Evolutionary conservation across 1,140 invertebrate genomes (phyloP).

Genomic region (Drosophila parvula): DNA sequence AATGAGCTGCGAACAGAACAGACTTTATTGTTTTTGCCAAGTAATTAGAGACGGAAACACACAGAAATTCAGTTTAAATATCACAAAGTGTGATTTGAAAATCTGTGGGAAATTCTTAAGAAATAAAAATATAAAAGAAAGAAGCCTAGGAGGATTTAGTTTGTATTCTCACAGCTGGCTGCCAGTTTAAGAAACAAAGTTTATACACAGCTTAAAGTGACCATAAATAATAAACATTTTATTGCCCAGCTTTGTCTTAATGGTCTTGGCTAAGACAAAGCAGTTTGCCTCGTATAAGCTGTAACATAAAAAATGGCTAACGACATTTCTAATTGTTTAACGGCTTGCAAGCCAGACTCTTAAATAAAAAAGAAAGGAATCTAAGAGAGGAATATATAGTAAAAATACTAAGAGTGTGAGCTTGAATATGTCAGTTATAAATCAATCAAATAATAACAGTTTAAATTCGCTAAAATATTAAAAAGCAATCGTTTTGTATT

Average conservation of each 20-base stretch:
- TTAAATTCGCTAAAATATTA: neutral
- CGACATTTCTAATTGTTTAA: constrained; percentile 17
- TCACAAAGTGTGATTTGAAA: neutral
- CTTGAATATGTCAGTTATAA: neutral
- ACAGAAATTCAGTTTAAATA: neutral
- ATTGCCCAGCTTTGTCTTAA: constrained; percentile 22
- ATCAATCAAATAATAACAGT: neutral
- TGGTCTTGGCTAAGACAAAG: neutral
- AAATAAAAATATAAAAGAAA: constrained; percentile 6
- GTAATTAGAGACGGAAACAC: constrained; percentile 30
- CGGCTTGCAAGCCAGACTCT: neutral
- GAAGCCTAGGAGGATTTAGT: neutral
- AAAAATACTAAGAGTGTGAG: too few relatives aligned
- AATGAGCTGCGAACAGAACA: constrained; percentile 35
- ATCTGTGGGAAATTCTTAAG: neutral
- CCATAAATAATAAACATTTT: constrained; percentile 6
- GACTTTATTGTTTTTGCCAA: constrained; percentile 3
- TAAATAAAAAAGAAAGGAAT: neutral
- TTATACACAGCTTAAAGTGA: neutral
- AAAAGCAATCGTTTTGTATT: neutral
- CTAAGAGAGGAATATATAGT: neutral
- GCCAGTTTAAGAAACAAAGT: neutral
- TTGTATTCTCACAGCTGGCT: neutral
- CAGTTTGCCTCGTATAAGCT: neutral
- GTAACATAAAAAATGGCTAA: constrained; percentile 13